Conservation (phyloP, 1,140 invertebrate species). For the Dinothrombium tinctorium region DNA sequence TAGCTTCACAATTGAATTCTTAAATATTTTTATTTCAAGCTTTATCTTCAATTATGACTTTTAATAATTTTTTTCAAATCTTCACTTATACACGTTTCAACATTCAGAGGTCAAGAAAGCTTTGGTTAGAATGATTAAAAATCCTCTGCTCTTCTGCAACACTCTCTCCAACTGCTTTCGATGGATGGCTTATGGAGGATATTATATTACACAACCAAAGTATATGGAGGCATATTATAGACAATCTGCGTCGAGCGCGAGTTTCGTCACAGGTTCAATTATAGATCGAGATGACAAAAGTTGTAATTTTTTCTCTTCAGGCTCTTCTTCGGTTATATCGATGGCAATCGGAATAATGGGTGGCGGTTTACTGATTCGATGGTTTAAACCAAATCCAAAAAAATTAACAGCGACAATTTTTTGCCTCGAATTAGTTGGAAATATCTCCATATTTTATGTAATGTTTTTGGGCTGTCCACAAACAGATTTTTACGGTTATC, state of each 20-base stretch:
- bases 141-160: slow-evolving; percentile 39
- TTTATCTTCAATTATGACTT: too few species aligned
- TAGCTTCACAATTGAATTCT: too few species aligned
- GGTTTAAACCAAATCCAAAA: slow-evolving; percentile 11
- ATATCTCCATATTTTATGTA: slow-evolving; percentile 36
- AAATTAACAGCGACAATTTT: slow-evolving; percentile 10
- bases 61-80: slow-evolving; percentile 11
- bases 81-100: too few species aligned
- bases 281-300: slow-evolving; percentile 32
- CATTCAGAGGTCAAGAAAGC: slow-evolving; percentile 23
- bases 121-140: slow-evolving; percentile 25
- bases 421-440: slow-evolving; percentile 31
- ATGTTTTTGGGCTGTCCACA: slow-evolving; percentile 38
- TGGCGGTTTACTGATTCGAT: slow-evolving; percentile 34
- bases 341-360: slow-evolving; percentile 40
- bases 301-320: slow-evolving; percentile 40
- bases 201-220: slow-evolving; percentile 48
- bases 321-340: too few species aligned
- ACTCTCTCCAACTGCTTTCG: slow-evolving; percentile 39
- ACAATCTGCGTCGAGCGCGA: slow-evolving; percentile 39
- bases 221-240: slow-evolving; percentile 48
- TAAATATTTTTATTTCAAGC: slow-evolving; percentile 3
- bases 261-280: slow-evolving; percentile 17
- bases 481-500: slow-evolving; percentile 1
- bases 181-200: slow-evolving; percentile 42